Percentiles rank a stretch among this genome's conserved stretches.
phyloP scores from a whole-genome alignment of 2,113 vertebrate genomes.

The Planiliza haematocheilus region DNA sequence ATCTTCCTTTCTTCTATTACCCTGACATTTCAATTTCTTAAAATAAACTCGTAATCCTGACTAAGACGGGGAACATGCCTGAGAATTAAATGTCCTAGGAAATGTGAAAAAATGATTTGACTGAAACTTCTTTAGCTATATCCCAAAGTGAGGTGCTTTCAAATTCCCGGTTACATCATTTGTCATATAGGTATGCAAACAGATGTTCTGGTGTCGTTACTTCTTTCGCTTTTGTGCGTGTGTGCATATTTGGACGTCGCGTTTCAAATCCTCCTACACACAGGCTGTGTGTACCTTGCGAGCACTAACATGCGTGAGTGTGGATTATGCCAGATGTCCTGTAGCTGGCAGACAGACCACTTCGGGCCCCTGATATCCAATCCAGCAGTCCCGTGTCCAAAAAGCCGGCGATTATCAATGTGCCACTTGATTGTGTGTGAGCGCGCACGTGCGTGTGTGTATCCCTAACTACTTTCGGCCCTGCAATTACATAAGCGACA shows the following conservation, averaged over 20 bases:
- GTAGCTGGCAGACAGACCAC: slow-evolving; percentile 48
- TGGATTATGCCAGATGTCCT: slow-evolving; percentile 59
- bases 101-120: background rate
- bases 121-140: background rate
- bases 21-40: background rate
- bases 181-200: slow-evolving; percentile 4
- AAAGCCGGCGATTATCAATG: slow-evolving; percentile 47
- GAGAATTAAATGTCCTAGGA: background rate
- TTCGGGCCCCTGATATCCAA: slow-evolving; percentile 57
- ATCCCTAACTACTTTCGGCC: slow-evolving; percentile 21
- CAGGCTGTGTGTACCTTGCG: slow-evolving; percentile 20
- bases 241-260: slow-evolving; percentile 27
- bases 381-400: slow-evolving; percentile 56
- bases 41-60: background rate
- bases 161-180: background rate
- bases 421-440: slow-evolving; percentile 17
- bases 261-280: slow-evolving; percentile 57
- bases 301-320: slow-evolving; percentile 23
- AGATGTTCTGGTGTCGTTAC: slow-evolving; percentile 20
- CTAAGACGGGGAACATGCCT: background rate
- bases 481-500: slow-evolving; percentile 53
- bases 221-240: slow-evolving; percentile 15
- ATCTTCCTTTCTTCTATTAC: background rate
- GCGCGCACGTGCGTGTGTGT: slow-evolving; percentile 2
- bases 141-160: background rate